phyloP scores from a whole-genome alignment of 2,888 invertebrate genomes.

The Paralinhomoeus sp. region DNA sequence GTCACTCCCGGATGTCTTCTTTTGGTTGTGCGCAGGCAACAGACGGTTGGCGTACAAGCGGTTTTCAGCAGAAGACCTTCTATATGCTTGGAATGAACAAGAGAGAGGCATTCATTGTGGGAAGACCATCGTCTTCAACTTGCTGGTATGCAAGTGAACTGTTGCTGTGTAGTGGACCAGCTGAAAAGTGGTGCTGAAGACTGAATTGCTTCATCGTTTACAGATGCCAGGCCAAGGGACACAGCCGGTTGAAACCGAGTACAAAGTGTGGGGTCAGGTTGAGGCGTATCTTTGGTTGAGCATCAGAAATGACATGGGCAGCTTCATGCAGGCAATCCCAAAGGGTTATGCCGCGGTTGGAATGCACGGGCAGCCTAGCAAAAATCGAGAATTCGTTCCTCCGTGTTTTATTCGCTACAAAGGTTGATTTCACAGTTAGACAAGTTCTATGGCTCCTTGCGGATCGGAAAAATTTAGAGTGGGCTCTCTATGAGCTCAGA shows the following conservation, averaged over 20 bases:
- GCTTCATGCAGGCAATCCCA: not conserved
- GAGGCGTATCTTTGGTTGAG: slow-evolving; percentile 2
- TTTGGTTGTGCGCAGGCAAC: slow-evolving; percentile 64
- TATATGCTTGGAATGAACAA: slow-evolving; percentile 52
- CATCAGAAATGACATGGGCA: not conserved
- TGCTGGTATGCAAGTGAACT: not conserved
- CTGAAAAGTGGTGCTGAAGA: not conserved
- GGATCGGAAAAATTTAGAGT: slow-evolving; percentile 16
- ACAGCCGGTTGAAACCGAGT: not conserved
- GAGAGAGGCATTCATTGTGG: slow-evolving; percentile 57
- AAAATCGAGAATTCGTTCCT: not conserved
- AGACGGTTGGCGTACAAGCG: slow-evolving; percentile 64
- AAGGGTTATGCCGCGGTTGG: too few species aligned
- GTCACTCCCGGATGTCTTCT: slow-evolving; percentile 43
- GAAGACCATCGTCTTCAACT: slow-evolving; percentile 35
- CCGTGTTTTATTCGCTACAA: not conserved
- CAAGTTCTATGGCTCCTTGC: not conserved
- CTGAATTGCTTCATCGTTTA: not conserved
- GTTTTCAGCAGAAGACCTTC: slow-evolving; percentile 49
- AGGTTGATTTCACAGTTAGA: not conserved
- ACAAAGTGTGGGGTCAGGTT: not conserved
- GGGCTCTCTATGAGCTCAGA: slow-evolving; percentile 47
- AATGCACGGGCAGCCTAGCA: too few species aligned
- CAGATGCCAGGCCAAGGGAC: slow-evolving; percentile 1
- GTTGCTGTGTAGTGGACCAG: too few species aligned